A percentile compares a stretch with the other conserved stretches of the same genome.
Conservation (phyloP, 1,140 invertebrate genomes). For the Drosophila paulistorum region DNA sequence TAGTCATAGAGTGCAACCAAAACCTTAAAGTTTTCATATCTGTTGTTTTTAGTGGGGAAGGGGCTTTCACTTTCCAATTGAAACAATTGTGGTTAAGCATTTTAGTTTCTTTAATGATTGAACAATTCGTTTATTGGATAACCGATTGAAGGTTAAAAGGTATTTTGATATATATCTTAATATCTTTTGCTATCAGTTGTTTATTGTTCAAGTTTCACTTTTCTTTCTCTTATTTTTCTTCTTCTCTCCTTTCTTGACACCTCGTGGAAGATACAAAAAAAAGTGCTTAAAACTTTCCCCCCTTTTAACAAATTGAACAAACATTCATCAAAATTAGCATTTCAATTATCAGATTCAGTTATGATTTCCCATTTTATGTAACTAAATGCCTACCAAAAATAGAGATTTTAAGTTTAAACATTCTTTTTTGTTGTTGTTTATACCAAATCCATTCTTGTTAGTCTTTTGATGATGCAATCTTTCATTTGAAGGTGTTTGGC, state of each 20-base stretch:
- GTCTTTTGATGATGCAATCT: conserved; percentile 51
- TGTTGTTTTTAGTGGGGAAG: neutral
- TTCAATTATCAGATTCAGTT: conserved; percentile 63
- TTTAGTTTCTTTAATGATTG: conserved; percentile 51
- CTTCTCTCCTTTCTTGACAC: conserved; percentile 35
- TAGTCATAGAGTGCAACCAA: neutral
- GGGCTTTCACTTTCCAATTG: conserved; percentile 69
- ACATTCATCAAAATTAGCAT: conserved; percentile 80
- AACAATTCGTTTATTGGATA: conserved; percentile 40
- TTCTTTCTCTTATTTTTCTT: conserved; percentile 43
- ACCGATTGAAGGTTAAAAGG: conserved; percentile 19
- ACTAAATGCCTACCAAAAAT: conserved; percentile 26
- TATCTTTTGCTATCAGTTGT: conserved; percentile 32
- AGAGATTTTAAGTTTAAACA: neutral
- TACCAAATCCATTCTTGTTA: conserved; percentile 18
- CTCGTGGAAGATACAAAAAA: conserved; percentile 29
- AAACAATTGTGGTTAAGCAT: conserved; percentile 52
- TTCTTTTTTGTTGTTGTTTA: neutral
- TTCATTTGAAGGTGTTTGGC: conserved; percentile 16
- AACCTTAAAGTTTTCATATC: neutral
- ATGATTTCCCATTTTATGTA: conserved; percentile 28
- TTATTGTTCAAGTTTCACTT: conserved; percentile 61
- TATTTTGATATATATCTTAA: conserved; percentile 39
- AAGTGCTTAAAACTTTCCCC: conserved; percentile 63
- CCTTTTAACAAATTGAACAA: conserved; percentile 35